Conservation (phyloP, 2,797 vertebrate species). For the Carduelis carduelis region DNA sequence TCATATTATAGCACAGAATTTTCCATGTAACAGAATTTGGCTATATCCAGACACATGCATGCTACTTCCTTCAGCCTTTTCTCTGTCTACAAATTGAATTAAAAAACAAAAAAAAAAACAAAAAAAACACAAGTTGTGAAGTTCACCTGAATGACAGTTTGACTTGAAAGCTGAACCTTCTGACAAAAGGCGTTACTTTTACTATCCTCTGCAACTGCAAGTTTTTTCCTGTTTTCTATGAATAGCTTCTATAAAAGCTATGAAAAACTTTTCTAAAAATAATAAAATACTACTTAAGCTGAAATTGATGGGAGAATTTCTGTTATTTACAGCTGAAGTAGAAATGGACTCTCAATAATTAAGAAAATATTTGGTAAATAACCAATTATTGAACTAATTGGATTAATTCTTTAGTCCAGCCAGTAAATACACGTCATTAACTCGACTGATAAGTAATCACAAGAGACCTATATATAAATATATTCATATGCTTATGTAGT, state of each 20-base stretch:
- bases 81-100: not conserved
- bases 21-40: not conserved
- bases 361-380: not conserved
- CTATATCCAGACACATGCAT: not conserved
- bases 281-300: not conserved
- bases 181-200: not conserved
- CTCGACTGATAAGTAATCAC: not conserved
- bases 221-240: not conserved
- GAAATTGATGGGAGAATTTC: not conserved
- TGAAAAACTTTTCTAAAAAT: not conserved
- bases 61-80: not conserved
- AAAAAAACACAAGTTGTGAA: not conserved
- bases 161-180: not conserved
- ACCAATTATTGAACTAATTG: not conserved
- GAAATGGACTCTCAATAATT: not conserved
- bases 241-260: not conserved
- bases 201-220: not conserved
- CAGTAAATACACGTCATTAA: conserved; percentile 20
- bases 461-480: not conserved
- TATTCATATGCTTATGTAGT: not conserved
- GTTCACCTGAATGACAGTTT: not conserved
- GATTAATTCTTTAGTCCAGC: not conserved
- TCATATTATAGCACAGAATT: not conserved
- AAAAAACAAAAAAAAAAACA: not conserved
- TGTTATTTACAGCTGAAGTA: not conserved